Base-by-base conservation (phyloP, 2,797 vertebrate genomes). In the Propithecus perrieri region DNA sequence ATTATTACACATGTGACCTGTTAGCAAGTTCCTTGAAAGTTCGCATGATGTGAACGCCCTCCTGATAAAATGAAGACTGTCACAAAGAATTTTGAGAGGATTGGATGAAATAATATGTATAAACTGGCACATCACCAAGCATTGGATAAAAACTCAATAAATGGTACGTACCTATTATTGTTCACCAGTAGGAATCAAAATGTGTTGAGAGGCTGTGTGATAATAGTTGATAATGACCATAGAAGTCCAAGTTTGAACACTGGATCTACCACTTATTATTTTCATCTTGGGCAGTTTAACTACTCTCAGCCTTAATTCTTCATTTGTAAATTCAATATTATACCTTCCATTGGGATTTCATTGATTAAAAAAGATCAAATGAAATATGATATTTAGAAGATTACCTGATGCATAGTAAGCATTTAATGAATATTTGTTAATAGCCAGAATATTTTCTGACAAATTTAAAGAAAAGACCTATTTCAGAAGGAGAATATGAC, bases 371-470 rank as follows among this genome's bases (percentile, higher is more conserved):
- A 69, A 10, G 24, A 22, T 74, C 55, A 93, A 81, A 67, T 74
- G 50, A 94, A 92, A 61, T 67, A 67, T 74, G 26, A 33, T 85
- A 79, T 85, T 53, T 63, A 85, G 35, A 10, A 30, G 41, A 50
- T 22, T 59, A 43, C 24, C 38, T 67, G 69, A 35, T 43, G 87
- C 46, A 61, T 50, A 79, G 63, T 94, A 50, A 61, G 41, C 7
- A 57, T 59, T 96, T 35, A 93, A 20, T 65, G 35, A 26, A 78
- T 84, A 72, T 20, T 43, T 63, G 55, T 35, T 85, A 72, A 57
- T 63, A 84, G 43, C 35, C 50, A 83, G 85, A 22, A 14, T 85
- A 76, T 90, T 79, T 95, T 95, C 55, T 93, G 55, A 75, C 30
- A 85, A 11, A 48, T 63, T 83, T 94, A 88, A 84, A 91, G 67